Percentiles rank a stretch among this genome's conserved stretches.
phyloP scores from a whole-genome alignment of 2,888 invertebrate species.

The Colostygia pectinataria region DNA sequence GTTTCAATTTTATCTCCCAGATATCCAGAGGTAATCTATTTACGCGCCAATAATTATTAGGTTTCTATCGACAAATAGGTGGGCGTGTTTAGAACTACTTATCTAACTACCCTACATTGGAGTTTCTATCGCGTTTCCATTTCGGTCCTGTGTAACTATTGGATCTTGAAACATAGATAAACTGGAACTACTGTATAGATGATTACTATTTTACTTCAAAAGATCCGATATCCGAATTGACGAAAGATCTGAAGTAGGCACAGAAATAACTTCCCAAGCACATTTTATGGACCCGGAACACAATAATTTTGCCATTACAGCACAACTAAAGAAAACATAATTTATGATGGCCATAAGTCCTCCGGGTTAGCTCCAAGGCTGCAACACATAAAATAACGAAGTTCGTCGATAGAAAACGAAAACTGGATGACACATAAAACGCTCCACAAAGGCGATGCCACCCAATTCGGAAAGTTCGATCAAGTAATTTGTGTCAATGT shows the following conservation, averaged over 20 bases:
- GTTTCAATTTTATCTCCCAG: background rate
- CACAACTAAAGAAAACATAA: constrained; percentile 25
- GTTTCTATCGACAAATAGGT: constrained; percentile 19
- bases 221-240: background rate
- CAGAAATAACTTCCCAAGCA: constrained; percentile 17
- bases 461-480: constrained; percentile 1
- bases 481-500: constrained; percentile 1
- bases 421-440: constrained; percentile 8
- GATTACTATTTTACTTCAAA: background rate
- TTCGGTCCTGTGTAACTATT: background rate
- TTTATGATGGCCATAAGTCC: constrained; percentile 23
- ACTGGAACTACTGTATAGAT: no score
- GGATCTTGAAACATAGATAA: background rate
- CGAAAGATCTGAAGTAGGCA: constrained; percentile 7
- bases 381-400: constrained; percentile 18
- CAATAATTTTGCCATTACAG: constrained; percentile 25
- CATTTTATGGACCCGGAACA: constrained; percentile 22
- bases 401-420: constrained; percentile 13
- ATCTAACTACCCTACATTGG: constrained; percentile 9
- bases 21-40: background rate
- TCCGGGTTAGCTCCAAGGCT: constrained; percentile 16
- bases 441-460: background rate
- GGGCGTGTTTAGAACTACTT: constrained; percentile 16
- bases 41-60: constrained; percentile 7
- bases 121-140: constrained; percentile 16